Evolutionary conservation across 1,140 invertebrate genomes (phyloP).

Genomic region (Drosophila insularis): DNA sequence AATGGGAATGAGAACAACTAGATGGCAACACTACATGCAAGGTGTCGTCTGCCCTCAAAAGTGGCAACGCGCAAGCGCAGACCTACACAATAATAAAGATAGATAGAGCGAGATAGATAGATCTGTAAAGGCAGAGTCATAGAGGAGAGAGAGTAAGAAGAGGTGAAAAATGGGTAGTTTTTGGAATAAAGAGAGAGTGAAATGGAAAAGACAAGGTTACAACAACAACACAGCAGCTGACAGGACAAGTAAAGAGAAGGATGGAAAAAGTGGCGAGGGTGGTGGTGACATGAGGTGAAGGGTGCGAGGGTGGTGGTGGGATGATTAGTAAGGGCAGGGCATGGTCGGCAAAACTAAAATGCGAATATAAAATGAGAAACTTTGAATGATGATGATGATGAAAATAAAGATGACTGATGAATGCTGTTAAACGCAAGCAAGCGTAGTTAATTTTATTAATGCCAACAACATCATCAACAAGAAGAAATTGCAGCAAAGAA

Average conservation of each 20-base stretch:
- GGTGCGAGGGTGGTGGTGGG: background rate
- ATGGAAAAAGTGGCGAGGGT: slow-evolving; percentile 14
- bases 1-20: slow-evolving; percentile 37
- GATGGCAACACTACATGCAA: slow-evolving; percentile 58
- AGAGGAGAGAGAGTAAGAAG: slow-evolving; percentile 9
- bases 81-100: slow-evolving; percentile 23
- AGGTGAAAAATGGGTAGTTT: slow-evolving; percentile 48
- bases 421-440: slow-evolving; percentile 23
- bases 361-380: slow-evolving; percentile 22
- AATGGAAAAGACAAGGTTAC: slow-evolving; percentile 69
- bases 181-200: background rate
- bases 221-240: slow-evolving; percentile 68
- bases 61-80: slow-evolving; percentile 58
- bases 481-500: slow-evolving; percentile 21
- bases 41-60: slow-evolving; percentile 46
- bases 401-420: slow-evolving; percentile 24
- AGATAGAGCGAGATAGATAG: slow-evolving; percentile 23
- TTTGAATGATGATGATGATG: slow-evolving; percentile 26
- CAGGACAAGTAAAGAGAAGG: slow-evolving; percentile 36
- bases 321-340: slow-evolving; percentile 16
- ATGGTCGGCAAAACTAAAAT: slow-evolving; percentile 44
- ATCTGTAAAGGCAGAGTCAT: background rate
- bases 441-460: slow-evolving; percentile 49
- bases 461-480: slow-evolving; percentile 41
- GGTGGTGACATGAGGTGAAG: slow-evolving; percentile 25